These are phyloP conservation scores for Liopterus haemorrhoidalis DNA, from an alignment of 2,888 invertebrate genomes.

Conservation along the genomic window DNA sequence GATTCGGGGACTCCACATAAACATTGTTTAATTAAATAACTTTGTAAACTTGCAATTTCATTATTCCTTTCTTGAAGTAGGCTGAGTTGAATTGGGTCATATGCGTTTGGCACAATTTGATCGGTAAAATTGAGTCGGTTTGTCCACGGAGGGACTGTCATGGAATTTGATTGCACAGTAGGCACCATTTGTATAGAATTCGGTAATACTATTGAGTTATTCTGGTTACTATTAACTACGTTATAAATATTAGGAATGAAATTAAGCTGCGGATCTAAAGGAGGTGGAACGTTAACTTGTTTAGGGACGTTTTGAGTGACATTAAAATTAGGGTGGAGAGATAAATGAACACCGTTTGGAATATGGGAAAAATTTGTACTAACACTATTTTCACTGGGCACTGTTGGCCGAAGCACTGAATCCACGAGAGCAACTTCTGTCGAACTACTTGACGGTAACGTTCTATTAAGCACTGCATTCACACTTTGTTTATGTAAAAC, in stretches of 20 bases:
- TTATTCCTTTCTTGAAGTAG: conserved; percentile 39
- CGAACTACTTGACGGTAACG: conserved; percentile 18
- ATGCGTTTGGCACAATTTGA: conserved; percentile 15
- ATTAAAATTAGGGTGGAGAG: conserved; percentile 30
- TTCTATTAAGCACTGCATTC: conserved; percentile 19
- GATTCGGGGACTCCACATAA: conserved; percentile 70
- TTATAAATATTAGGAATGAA: not conserved
- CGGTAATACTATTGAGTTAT: too few species aligned
- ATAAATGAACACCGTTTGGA: conserved; percentile 36
- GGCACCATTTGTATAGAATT: conserved; percentile 15
- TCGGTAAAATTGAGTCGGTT: conserved; percentile 10
- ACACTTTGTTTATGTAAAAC: conserved; percentile 15
- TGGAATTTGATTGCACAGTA: conserved; percentile 7
- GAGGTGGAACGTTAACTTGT: conserved; percentile 24
- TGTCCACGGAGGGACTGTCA: conserved; percentile 5
- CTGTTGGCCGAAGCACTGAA: too few species aligned
- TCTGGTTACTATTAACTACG: conserved; percentile 8
- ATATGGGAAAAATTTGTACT: conserved; percentile 16
- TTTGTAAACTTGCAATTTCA: conserved; percentile 58
- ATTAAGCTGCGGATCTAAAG: conserved; percentile 2
- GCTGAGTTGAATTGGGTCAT: not conserved
- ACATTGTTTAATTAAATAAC: conserved; percentile 67
- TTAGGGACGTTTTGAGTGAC: conserved; percentile 17
- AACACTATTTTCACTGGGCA: too few species aligned
- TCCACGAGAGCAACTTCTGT: conserved; percentile 3